phyloP scores from a whole-genome alignment of 2,888 invertebrate genomes.

The Amphipyra tragopoginis region DNA sequence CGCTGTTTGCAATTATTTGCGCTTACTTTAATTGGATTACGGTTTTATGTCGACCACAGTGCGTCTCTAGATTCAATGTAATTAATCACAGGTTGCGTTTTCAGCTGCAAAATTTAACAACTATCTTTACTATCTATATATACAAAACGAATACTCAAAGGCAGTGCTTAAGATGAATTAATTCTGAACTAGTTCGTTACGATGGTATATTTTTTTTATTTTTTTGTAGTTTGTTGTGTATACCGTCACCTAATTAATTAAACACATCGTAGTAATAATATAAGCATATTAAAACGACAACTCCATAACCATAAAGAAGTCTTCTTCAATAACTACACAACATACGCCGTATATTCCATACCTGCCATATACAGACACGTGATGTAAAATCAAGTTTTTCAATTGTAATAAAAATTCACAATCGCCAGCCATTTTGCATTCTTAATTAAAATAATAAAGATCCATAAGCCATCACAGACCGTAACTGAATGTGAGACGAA shows the following conservation, averaged over 20 bases:
- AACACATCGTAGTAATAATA: constrained; percentile 7
- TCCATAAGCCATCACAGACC: constrained; percentile 39
- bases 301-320: constrained; percentile 12
- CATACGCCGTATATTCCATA: background rate
- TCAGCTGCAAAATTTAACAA: constrained; percentile 19
- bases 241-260: constrained; percentile 15
- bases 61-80: constrained; percentile 10
- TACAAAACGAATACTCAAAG: constrained; percentile 6
- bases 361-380: constrained; percentile 14
- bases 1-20: constrained; percentile 23
- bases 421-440: constrained; percentile 48
- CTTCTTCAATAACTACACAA: constrained; percentile 13
- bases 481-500: constrained; percentile 51
- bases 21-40: constrained; percentile 23
- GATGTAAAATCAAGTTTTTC: constrained; percentile 39
- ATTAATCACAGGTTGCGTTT: constrained; percentile 12
- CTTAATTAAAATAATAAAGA: constrained; percentile 53
- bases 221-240: background rate
- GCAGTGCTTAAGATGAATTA: background rate
- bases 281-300: constrained; percentile 7
- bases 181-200: background rate
- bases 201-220: background rate
- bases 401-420: constrained; percentile 47
- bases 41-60: constrained; percentile 17
- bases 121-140: background rate